phyloP scores from a whole-genome alignment of 1,140 invertebrate species.

The Drosophila melanica region DNA sequence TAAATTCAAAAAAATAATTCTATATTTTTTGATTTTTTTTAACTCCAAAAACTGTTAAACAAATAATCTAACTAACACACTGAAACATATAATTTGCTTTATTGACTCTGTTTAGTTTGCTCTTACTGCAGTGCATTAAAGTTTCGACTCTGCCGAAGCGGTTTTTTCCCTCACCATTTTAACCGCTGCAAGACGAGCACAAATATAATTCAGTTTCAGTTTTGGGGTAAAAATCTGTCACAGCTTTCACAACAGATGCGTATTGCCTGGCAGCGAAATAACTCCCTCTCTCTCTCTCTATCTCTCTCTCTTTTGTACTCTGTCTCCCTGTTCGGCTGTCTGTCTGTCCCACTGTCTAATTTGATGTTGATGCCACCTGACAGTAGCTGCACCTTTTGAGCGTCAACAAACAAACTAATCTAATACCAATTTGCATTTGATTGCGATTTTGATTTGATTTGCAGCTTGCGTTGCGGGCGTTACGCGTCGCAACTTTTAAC shows the following conservation, averaged over 20 bases:
- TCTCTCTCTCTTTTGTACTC: constrained; percentile 1
- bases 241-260: constrained; percentile 61
- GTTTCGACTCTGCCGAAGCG: not conserved
- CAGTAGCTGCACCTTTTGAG: constrained; percentile 30
- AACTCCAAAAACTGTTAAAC: no score
- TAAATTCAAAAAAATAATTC: no score
- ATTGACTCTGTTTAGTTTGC: no score
- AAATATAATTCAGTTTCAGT: constrained; percentile 63
- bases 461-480: constrained; percentile 25
- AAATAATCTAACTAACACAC: no score
- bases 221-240: constrained; percentile 62
- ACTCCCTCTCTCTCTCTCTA: constrained; percentile 12
- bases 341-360: constrained; percentile 37
- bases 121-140: constrained; percentile 20
- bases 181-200: constrained; percentile 26
- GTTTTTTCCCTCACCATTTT: constrained; percentile 35
- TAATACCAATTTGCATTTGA: constrained; percentile 82
- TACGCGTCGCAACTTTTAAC: constrained; percentile 56
- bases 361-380: constrained; percentile 51
- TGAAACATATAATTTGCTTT: no score
- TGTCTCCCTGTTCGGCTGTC: not conserved
- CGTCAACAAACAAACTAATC: constrained; percentile 75
- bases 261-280: constrained; percentile 8
- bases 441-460: constrained; percentile 79
- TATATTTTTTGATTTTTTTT: no score